Evolutionary conservation across 2,888 invertebrate genomes (phyloP), one percentile per base, ranked within the genome.

Genomic region (Calameuta filiformis): DNA sequence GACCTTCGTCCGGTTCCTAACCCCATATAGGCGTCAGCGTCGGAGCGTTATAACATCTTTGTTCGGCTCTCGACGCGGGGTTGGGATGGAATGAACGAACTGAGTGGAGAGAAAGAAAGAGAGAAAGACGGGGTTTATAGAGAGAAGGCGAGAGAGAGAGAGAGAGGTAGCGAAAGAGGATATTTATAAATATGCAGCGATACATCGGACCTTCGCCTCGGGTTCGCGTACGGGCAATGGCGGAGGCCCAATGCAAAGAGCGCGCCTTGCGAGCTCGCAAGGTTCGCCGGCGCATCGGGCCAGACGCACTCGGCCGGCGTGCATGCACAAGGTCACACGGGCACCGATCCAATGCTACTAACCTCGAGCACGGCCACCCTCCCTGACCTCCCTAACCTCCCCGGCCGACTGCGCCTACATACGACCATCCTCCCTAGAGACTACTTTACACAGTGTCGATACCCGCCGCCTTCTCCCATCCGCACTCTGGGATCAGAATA

Each of bases 271-370:
- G 56, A 56, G 56, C 56, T 56, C 23, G 56, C 56, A 23, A 56
- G 56, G 56, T 56, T 56, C 9, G 56, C 74, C 81, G 86, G 87
- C 86, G 86, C 86, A 85, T 84, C 83, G 86, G 78, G 76, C 84
- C 85, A 84, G 85, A 83, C 87, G 85, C 83, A 81, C 82, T 82
- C 81, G 23, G 56, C 76, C 71, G 82, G 78, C 85, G 87, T 87
- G 88, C 86, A 83, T 85, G 85, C 86, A 86, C 90, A 91, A 91
- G 91, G 90, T 90, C 90, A 90, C 86, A 85, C 89, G 90, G 90
- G 89, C 90, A 88, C 85, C 87, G 89, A 88, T 86, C 89, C 89
- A 85, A 83, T 88, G 87, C 86, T 90, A 88, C 89, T 89, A 88
- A 89, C 88, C 89, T 88, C 83, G 80, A 77, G 79, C 73, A 74